Evolutionary conservation across 2,797 vertebrate genomes (phyloP).

Genomic region (Pipistrellus kuhlii): DNA sequence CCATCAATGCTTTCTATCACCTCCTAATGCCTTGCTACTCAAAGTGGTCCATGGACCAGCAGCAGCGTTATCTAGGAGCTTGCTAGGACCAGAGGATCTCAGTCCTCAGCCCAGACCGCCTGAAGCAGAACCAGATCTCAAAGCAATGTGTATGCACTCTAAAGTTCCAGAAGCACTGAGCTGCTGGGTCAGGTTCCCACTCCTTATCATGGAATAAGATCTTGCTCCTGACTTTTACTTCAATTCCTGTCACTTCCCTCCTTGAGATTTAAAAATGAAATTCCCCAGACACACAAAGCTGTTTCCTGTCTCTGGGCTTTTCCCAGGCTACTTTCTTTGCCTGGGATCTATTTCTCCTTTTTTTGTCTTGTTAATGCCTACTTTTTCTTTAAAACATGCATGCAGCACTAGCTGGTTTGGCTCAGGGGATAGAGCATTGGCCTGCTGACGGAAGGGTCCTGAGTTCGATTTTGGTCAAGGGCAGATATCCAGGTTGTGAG

Average conservation of each 20-base stretch:
- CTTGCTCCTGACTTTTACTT: background rate
- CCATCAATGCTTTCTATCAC: background rate
- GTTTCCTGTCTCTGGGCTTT: background rate
- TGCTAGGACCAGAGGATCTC: background rate
- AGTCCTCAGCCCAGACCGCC: background rate
- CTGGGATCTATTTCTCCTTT: background rate
- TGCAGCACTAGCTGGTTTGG: too few species aligned
- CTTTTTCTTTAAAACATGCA: background rate
- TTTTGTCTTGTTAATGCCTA: background rate
- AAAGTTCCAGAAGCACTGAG: background rate
- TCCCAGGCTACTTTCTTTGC: background rate
- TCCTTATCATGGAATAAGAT: background rate
- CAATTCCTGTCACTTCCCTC: background rate
- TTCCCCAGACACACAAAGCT: background rate
- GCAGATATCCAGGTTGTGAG: too few species aligned
- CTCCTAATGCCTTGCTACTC: background rate
- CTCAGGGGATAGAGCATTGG: too few species aligned
- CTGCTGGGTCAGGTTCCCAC: background rate
- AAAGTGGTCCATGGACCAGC: background rate
- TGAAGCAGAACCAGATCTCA: background rate
- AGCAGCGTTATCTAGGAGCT: background rate
- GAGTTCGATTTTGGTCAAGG: too few species aligned
- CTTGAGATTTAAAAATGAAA: background rate
- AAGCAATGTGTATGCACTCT: background rate
- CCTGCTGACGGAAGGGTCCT: too few species aligned